Evolutionary conservation across 2,113 vertebrate species (phyloP).

Genomic region (Lonchura striata): DNA sequence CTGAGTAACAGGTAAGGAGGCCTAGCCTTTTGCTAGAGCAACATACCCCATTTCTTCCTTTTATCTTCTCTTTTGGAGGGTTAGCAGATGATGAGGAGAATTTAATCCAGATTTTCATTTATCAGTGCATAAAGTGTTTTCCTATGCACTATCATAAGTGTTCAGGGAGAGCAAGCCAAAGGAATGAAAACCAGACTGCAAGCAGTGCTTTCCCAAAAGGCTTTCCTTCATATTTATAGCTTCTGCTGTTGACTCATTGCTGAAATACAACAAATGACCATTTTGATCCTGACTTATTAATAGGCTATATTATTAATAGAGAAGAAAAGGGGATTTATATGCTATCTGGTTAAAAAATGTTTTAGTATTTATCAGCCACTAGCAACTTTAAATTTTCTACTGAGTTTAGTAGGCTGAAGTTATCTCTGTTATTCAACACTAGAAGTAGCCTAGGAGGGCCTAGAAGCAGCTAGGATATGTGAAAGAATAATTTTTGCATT

Average conservation of each 20-base stretch:
- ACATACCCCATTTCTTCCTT: not conserved
- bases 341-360: not conserved
- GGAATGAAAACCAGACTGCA: not conserved
- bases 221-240: not conserved
- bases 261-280: constrained; percentile 18
- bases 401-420: constrained; percentile 9
- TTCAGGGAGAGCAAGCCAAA: not conserved
- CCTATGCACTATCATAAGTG: accelerated
- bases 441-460: constrained; percentile 38
- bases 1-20: not conserved
- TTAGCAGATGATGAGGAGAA: not conserved
- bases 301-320: not conserved
- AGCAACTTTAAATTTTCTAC: constrained; percentile 27
- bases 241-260: not conserved
- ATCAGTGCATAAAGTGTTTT: not conserved
- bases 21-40: not conserved
- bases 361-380: not conserved
- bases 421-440: constrained; percentile 33
- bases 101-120: not conserved
- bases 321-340: not conserved
- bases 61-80: not conserved
- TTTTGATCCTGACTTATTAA: constrained; percentile 28
- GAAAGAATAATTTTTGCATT: constrained; percentile 63
- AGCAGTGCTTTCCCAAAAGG: not conserved
- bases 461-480: constrained; percentile 27